Evolutionary conservation across 1,140 invertebrate genomes (phyloP).

Genomic region (Magallana gigas): DNA sequence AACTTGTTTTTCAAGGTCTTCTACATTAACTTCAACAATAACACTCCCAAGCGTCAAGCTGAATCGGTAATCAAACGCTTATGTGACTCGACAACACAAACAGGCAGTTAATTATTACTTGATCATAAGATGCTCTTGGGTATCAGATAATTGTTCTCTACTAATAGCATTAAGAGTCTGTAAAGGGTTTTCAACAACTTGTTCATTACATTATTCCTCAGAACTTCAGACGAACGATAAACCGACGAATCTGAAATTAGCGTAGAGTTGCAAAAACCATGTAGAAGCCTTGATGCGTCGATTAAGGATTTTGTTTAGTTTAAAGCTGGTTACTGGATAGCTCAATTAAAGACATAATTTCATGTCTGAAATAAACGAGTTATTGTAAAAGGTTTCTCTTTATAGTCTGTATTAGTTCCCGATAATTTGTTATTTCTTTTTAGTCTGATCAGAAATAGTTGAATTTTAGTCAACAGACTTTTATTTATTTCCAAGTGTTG

Average conservation of each 20-base stretch:
- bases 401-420: too few species aligned
- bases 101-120: background rate
- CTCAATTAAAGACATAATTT: too few species aligned
- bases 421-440: too few species aligned
- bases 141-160: conserved; percentile 24
- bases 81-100: background rate
- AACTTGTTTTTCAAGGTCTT: background rate
- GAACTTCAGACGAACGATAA: background rate
- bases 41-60: background rate
- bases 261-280: background rate
- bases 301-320: background rate
- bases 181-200: conserved; percentile 2
- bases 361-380: too few species aligned
- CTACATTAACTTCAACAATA: background rate
- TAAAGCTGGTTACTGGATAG: background rate
- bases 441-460: too few species aligned
- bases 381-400: background rate
- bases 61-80: conserved; percentile 20
- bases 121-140: conserved; percentile 1
- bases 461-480: too few species aligned
- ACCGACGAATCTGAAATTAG: background rate
- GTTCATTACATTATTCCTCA: background rate
- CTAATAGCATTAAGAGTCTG: conserved; percentile 27
- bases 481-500: background rate
- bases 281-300: background rate